Evolutionary conservation across 2,888 invertebrate species (phyloP), one percentile per base, ranked within the genome.

Genomic region (Sipha maydis): DNA sequence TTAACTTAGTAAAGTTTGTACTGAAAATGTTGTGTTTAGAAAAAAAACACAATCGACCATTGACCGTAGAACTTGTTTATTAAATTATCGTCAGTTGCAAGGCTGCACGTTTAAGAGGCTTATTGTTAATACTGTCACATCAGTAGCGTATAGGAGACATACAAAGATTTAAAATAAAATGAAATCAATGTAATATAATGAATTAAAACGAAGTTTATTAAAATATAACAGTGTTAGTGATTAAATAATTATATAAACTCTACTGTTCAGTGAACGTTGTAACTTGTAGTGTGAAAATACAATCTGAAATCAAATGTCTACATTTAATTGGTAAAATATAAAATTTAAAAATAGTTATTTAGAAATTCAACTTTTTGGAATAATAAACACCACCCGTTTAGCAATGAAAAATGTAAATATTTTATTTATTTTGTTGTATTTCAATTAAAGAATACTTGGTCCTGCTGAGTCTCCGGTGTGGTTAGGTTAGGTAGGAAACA

Each of bases 61-160:
- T 69, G 21, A 54, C 31, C 38, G 34, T 38, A 71, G 1, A 73
- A 41, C 25, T 76, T 28, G 41, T 67, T 85, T 67, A 85, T 85
- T 85, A 77, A 77, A 85, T 85, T 85, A 85, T 61, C 41, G 85
- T 67, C 56, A 85, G 77, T 85, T 85, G 48, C 67, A 85, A 85
- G 85, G 85, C 77, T 85, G 67, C 85, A 67, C 61, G 67, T 76
- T 56, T 61, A 84, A 84, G 76, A 28, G 56, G 84, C 75, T 84
- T 84, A 84, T 76, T 73, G 17, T 67, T 56, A 67, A 80, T 80
- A 80, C 67, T 21, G 17, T 21, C 34, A 21, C 73, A 73, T 73
- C 19, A 38, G 73, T 61, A 21, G 61, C 25, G 1, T 28, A 48
- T 54, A 31, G 19, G 38, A 8, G 4, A 41, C 19, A 41, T 17